Base-by-base conservation (phyloP, 2,113 vertebrate species). In the Puntigrus tetrazona region DNA sequence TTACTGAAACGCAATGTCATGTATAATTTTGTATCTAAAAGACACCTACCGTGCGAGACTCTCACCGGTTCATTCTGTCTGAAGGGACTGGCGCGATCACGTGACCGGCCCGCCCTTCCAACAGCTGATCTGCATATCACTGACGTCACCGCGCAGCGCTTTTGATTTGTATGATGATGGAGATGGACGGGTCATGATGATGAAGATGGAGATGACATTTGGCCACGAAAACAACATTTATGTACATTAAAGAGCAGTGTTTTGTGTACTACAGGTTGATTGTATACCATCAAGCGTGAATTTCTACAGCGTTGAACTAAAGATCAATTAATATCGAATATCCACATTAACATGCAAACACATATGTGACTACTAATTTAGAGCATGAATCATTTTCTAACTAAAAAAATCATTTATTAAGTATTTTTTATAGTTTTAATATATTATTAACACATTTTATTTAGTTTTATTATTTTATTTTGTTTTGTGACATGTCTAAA, bases 1-100 rank as follows among this genome's bases (percentile, higher is more conserved):
- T 6, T 20, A 18, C 0, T 43, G 16, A 27, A 78, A 25, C 6
- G 0, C 25, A 41, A 6, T 43, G 11, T 43, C 14, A 10, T 61
- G 36, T 43, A 11, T 78, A 3, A 61, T 78, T 61, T 43, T 10
- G 27, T 27, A n/a, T 13, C 31, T 67, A 22, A 67, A 47, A 3
- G 59, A 65, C 18, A 80, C 59, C 16, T 45, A 80, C 79, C 79
- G 61, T 10, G 43, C 63, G 43, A 52, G n/a, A 45, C 36, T 38
- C 59, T 81, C 79, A 81, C 79, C 79, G 79, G 31, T 70, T 70
- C 79, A 81, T 81, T 34, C 65, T 81, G 79, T 31, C 45, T 70
- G 79, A 81, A 16, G 43, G 52, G 47, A 67, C 5, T 81, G 78
- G 20, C 6, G 1, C 16, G 31, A 55, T 81, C 65, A 81, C 45